Conservation (phyloP, 2,797 vertebrate genomes). For the Gallinago nigripennis region DNA sequence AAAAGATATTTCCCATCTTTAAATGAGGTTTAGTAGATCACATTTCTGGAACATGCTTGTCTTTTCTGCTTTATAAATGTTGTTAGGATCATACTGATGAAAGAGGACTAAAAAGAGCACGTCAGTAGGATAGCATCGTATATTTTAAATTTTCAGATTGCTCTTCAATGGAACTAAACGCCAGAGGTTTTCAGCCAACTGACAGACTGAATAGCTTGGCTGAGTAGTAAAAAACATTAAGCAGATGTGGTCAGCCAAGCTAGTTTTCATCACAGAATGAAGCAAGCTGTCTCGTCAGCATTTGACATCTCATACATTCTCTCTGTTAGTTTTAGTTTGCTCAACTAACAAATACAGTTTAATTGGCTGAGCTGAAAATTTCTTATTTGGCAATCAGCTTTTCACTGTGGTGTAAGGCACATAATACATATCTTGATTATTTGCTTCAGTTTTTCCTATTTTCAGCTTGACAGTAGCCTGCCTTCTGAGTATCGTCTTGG, state of each 20-base stretch:
- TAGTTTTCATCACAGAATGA: slow-evolving; percentile 10
- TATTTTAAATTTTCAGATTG: not conserved
- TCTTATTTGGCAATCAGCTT: not conserved
- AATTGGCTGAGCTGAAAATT: not conserved
- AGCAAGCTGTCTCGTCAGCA: not conserved
- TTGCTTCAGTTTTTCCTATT: not conserved
- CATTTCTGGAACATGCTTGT: not conserved
- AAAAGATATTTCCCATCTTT: not conserved
- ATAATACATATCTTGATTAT: not conserved
- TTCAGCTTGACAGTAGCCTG: not conserved
- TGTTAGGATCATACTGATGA: not conserved
- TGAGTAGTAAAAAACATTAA: not conserved
- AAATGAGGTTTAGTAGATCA: not conserved
- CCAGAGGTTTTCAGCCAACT: not conserved
- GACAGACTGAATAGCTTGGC: not conserved
- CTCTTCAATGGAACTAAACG: not conserved
- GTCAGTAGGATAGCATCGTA: not conserved
- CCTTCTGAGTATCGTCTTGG: not conserved
- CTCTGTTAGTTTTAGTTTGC: not conserved
- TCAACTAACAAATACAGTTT: not conserved
- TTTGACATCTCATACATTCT: not conserved
- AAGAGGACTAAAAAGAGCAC: not conserved
- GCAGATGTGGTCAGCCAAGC: not conserved
- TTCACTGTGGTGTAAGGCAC: not conserved
- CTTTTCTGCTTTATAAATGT: not conserved